Conservation (phyloP, 2,888 invertebrate species). For the Brachyptera putata region DNA sequence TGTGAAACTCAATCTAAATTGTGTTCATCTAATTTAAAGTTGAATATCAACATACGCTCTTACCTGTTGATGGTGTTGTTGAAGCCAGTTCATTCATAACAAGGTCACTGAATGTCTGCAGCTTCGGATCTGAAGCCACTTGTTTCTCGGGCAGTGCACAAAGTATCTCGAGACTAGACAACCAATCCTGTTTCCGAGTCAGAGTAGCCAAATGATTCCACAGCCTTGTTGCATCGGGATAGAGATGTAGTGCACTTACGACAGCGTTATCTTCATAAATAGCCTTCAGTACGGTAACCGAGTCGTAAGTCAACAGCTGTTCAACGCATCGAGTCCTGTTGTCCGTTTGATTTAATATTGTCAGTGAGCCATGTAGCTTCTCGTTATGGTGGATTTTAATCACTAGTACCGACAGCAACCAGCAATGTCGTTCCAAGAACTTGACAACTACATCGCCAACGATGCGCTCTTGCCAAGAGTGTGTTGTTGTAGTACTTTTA, state of each 20-base stretch:
- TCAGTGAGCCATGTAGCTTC: constrained; percentile 19
- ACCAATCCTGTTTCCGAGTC: constrained; percentile 47
- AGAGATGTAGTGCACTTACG: constrained; percentile 56
- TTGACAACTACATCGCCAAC: constrained; percentile 30
- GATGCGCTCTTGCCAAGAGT: constrained; percentile 8
- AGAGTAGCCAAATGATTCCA: constrained; percentile 51
- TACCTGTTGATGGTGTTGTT: constrained; percentile 35
- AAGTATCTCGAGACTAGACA: constrained; percentile 47
- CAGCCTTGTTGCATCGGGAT: constrained; percentile 50
- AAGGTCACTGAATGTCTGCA: constrained; percentile 55
- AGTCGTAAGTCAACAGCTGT: constrained; percentile 55
- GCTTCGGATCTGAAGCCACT: constrained; percentile 49
- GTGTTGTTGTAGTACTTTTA: neutral
- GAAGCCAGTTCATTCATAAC: constrained; percentile 56
- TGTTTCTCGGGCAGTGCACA: constrained; percentile 57
- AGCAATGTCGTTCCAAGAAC: constrained; percentile 62
- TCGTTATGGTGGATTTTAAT: constrained; percentile 61
- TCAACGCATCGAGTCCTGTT: constrained; percentile 54
- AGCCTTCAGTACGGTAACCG: constrained; percentile 51
- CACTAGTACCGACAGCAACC: constrained; percentile 64
- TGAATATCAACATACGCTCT: too few relatives aligned
- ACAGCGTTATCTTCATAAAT: constrained; percentile 56
- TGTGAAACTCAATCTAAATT: too few relatives aligned
- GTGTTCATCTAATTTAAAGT: too few relatives aligned
- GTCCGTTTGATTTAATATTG: neutral